These are phyloP conservation scores for Dallia pectoralis DNA, from an alignment of 2,797 vertebrate species.

Conservation along the genomic window DNA sequence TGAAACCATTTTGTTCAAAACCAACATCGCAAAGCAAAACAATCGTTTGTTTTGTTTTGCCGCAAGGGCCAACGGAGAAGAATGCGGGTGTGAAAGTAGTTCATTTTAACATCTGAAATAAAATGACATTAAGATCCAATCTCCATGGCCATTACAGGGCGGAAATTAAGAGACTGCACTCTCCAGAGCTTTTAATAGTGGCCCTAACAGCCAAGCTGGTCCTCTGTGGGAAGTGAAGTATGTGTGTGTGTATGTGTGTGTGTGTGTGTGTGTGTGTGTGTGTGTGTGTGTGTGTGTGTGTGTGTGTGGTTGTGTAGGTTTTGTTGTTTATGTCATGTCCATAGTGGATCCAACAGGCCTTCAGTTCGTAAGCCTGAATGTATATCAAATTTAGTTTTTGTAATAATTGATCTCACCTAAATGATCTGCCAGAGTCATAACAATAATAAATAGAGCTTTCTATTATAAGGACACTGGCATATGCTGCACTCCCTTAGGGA, in stretches of 20 bases:
- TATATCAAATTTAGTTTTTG: not conserved
- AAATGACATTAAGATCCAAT: conserved; percentile 31
- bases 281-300: not conserved
- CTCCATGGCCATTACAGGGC: conserved; percentile 15
- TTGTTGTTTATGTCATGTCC: no score
- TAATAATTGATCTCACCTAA: not conserved
- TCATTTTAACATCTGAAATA: conserved; percentile 24
- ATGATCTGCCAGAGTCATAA: not conserved
- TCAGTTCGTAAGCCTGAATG: not conserved
- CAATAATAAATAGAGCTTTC: conserved; percentile 7
- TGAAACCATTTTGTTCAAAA: not conserved
- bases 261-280: not conserved
- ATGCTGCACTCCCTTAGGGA: not conserved
- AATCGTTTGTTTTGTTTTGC: not conserved
- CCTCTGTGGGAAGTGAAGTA: not conserved
- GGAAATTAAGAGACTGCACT: conserved; percentile 16
- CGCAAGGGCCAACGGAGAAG: conserved; percentile 1
- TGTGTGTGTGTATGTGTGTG: not conserved
- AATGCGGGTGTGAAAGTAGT: not conserved
- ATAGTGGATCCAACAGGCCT: no score
- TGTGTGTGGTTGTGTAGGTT: no score
- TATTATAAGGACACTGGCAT: not conserved
- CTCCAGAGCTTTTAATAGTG: conserved; percentile 25
- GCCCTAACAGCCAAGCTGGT: not conserved
- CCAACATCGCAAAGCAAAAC: not conserved